phyloP scores from a whole-genome alignment of 2,113 vertebrate species.

The Brevimyrus niger region DNA sequence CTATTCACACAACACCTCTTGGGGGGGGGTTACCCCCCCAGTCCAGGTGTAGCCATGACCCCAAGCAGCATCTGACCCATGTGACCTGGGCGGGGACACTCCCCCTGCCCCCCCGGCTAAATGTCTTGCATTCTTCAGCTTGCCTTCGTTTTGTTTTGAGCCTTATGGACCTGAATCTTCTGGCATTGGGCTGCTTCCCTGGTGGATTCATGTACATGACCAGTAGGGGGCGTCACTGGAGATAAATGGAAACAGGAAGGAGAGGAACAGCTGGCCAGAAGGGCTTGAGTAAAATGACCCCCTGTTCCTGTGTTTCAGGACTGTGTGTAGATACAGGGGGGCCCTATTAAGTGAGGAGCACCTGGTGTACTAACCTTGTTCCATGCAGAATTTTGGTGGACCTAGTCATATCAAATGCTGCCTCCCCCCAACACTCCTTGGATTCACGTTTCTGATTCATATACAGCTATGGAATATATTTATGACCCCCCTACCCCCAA shows the following conservation, averaged over 20 bases:
- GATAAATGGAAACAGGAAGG: background rate
- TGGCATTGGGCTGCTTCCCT: constrained; percentile 19
- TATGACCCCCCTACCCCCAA: background rate
- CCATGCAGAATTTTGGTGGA: constrained; percentile 34
- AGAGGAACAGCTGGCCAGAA: background rate
- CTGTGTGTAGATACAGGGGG: constrained; percentile 35
- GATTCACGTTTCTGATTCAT: background rate
- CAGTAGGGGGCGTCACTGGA: background rate
- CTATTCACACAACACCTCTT: background rate
- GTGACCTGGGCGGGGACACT: background rate
- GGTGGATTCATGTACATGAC: background rate
- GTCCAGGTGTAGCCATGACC: constrained; percentile 15
- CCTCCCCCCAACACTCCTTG: constrained; percentile 21
- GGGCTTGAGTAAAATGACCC: constrained; percentile 38
- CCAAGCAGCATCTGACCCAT: constrained; percentile 9
- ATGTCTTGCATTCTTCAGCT: background rate
- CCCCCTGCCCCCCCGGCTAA: background rate
- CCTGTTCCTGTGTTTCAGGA: constrained; percentile 28
- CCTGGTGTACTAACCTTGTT: constrained; percentile 37
- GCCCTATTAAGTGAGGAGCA: constrained; percentile 26
- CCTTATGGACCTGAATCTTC: background rate
- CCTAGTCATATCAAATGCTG: background rate
- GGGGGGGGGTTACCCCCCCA: background rate
- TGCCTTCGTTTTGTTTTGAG: constrained; percentile 7
- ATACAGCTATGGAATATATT: background rate